A percentile compares a stretch with the other conserved stretches of the same genome.
Conservation (phyloP, 2,113 vertebrate genomes). For the Psephotus haematonotus region DNA sequence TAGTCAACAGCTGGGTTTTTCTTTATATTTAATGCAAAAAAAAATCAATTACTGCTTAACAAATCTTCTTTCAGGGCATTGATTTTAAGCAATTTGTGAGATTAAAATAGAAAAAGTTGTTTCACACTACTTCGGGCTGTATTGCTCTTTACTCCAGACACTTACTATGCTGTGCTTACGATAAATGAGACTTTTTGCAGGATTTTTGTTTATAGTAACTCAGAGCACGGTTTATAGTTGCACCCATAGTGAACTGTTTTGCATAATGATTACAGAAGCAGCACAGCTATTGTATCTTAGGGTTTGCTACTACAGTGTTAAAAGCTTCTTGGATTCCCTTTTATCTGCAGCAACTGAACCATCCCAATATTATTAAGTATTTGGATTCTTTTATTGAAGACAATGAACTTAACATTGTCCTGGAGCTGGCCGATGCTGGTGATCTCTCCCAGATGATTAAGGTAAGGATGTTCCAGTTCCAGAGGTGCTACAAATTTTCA, state of each 20-base stretch:
- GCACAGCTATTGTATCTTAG: background rate
- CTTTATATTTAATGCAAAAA: background rate
- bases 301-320: fast-evolving
- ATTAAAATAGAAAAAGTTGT: background rate
- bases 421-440: slow-evolving; percentile 83
- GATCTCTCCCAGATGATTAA: slow-evolving; percentile 90
- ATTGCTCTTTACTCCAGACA: background rate
- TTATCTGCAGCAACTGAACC: slow-evolving; percentile 82
- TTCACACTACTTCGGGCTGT: background rate
- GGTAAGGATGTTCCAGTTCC: slow-evolving; percentile 30
- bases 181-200: background rate
- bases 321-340: background rate
- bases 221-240: background rate
- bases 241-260: fast-evolving
- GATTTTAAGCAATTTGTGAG: background rate
- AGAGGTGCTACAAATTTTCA: background rate
- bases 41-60: background rate
- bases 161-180: background rate
- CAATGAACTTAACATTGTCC: slow-evolving; percentile 84
- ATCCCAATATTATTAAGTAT: slow-evolving; percentile 87
- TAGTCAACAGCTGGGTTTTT: fast-evolving
- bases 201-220: background rate
- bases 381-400: slow-evolving; percentile 87
- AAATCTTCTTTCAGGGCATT: background rate
- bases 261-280: fast-evolving